Evolutionary conservation across 1,140 invertebrate species (phyloP).

Genomic region (Anthonomus grandis): DNA sequence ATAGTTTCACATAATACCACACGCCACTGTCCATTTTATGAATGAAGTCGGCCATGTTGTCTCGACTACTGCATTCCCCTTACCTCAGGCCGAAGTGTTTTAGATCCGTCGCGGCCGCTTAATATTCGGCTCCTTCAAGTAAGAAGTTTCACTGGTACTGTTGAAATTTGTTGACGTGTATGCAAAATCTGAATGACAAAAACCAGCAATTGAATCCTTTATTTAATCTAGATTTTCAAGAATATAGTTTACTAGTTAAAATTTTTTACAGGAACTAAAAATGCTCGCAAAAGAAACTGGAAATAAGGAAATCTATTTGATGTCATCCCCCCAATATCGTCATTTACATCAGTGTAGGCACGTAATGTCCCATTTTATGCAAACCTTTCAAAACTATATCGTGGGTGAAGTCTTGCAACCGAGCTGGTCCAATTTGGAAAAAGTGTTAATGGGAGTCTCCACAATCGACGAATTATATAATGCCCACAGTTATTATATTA

Average conservation of each 20-base stretch:
- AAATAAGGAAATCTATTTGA: constrained; percentile 47
- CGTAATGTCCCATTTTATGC: constrained; percentile 69
- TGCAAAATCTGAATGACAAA: too few relatives aligned
- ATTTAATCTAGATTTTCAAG: too few relatives aligned
- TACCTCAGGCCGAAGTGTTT: too few relatives aligned
- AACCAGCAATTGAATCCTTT: too few relatives aligned
- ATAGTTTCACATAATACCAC: too few relatives aligned
- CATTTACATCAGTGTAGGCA: constrained; percentile 65
- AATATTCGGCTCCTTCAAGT: too few relatives aligned
- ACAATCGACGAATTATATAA: constrained; percentile 67
- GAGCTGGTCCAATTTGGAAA: constrained; percentile 68
- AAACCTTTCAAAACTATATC: constrained; percentile 68
- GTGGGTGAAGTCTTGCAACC: constrained; percentile 65
- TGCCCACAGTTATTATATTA: constrained; percentile 67
- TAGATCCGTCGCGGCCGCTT: too few relatives aligned
- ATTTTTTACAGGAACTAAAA: constrained; percentile 51
- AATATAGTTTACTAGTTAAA: background rate
- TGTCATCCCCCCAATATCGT: constrained; percentile 58
- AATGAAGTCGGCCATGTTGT: too few relatives aligned
- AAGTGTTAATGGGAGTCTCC: constrained; percentile 57
- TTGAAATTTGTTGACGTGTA: too few relatives aligned
- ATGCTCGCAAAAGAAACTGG: constrained; percentile 50
- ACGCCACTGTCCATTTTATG: too few relatives aligned
- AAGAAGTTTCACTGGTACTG: too few relatives aligned
- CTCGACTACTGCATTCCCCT: too few relatives aligned